Percentiles rank a stretch among this genome's conserved stretches.
Evolutionary conservation across 1,140 invertebrate species (phyloP).

Genomic region (Saxidomus purpurata): DNA sequence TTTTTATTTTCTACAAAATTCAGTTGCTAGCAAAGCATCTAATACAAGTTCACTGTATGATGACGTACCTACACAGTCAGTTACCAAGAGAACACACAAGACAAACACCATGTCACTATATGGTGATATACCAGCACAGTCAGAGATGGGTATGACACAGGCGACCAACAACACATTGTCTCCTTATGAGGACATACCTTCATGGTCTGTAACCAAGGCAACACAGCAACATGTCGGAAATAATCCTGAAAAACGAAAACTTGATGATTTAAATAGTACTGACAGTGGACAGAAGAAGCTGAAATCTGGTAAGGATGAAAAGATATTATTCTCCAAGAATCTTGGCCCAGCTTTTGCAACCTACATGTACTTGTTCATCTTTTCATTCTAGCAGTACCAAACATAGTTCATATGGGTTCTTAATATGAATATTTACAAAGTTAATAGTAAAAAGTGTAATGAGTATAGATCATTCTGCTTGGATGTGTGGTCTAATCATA

Average conservation of each 20-base stretch:
- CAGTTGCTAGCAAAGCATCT: too few relatives aligned
- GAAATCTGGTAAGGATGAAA: constrained; percentile 7
- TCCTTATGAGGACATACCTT: constrained; percentile 20
- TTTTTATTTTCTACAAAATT: too few relatives aligned
- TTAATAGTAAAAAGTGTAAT: too few relatives aligned
- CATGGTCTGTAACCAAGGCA: background rate
- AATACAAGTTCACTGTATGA: background rate
- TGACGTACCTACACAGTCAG: background rate
- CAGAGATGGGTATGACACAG: background rate
- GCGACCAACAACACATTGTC: background rate
- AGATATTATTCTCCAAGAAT: too few relatives aligned
- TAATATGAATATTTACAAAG: too few relatives aligned
- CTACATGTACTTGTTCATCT: too few relatives aligned
- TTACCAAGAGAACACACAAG: background rate
- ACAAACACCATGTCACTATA: background rate
- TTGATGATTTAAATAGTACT: background rate
- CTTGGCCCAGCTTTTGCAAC: too few relatives aligned
- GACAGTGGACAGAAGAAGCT: constrained; percentile 14
- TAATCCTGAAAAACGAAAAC: constrained; percentile 11
- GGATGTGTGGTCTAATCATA: too few relatives aligned
- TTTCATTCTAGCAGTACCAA: too few relatives aligned
- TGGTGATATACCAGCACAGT: background rate
- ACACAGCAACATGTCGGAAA: background rate
- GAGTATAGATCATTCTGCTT: too few relatives aligned
- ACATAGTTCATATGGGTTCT: too few relatives aligned